Conservation (phyloP, 2,797 vertebrate species). For the Rhynchonycteris naso region DNA sequence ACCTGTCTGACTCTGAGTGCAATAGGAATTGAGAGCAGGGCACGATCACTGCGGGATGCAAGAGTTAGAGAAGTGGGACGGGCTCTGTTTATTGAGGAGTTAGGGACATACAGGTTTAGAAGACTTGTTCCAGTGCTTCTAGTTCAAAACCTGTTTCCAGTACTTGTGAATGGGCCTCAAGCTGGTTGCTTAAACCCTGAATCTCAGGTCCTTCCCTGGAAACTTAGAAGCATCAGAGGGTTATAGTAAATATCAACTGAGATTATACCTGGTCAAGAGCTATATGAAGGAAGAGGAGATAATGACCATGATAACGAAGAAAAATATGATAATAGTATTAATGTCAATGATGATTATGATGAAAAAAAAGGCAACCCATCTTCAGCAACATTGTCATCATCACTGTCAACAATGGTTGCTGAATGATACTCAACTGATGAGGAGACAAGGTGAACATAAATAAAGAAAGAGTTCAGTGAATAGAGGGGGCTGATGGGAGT, state of each 20-base stretch:
- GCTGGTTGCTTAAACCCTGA: not conserved
- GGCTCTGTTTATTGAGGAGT: not conserved
- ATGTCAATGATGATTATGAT: not conserved
- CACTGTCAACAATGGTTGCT: not conserved
- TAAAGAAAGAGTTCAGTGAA: not conserved
- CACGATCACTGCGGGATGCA: not conserved
- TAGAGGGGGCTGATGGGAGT: not conserved
- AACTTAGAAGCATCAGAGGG: not conserved
- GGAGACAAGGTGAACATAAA: not conserved
- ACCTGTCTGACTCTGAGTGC: not conserved
- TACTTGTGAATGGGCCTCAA: not conserved
- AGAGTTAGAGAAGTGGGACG: not conserved
- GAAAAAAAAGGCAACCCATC: not conserved
- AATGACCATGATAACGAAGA: not conserved
- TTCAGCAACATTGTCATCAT: rapidly evolving
- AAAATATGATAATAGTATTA: not conserved
- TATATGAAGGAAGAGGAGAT: not conserved
- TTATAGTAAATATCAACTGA: not conserved
- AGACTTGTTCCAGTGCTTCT: not conserved
- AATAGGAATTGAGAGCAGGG: not conserved
- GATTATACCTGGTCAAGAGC: not conserved
- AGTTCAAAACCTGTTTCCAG: not conserved
- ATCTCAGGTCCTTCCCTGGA: not conserved
- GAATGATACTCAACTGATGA: not conserved
- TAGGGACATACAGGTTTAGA: not conserved